Percentiles rank a stretch among this genome's conserved stretches.
phyloP scores from a whole-genome alignment of 37 sponge, comb jelly and placozoan species.

The Bolinopsis microptera region DNA sequence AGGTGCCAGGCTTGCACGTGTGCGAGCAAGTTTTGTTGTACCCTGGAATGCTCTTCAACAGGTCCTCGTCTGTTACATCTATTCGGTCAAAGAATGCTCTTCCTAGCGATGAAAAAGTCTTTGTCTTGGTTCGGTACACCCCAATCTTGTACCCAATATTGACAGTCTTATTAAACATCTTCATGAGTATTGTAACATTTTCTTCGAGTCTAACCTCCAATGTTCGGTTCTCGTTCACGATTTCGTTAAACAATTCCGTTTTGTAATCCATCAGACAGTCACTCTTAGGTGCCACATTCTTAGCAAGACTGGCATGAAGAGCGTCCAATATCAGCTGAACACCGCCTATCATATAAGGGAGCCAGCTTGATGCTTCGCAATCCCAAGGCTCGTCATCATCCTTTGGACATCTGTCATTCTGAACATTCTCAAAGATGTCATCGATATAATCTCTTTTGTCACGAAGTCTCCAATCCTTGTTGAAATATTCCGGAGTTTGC shows the following conservation, averaged over 20 bases:
- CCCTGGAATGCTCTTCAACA: background rate
- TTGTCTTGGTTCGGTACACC: background rate
- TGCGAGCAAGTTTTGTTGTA: background rate
- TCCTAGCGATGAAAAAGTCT: background rate
- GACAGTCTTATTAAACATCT: slow-evolving; percentile 8
- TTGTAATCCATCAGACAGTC: background rate
- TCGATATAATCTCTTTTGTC: background rate
- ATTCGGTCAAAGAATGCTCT: background rate
- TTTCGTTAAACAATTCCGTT: background rate
- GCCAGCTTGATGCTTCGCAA: background rate
- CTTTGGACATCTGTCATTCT: background rate
- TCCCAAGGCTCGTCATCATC: background rate
- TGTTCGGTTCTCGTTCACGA: background rate
- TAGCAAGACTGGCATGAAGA: background rate
- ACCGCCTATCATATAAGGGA: background rate
- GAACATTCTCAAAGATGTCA: background rate
- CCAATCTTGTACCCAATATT: background rate
- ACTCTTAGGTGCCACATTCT: background rate
- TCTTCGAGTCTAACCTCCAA: background rate
- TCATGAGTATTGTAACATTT: background rate
- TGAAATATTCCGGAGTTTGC: background rate
- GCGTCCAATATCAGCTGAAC: background rate
- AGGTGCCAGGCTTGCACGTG: background rate
- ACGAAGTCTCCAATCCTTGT: background rate
- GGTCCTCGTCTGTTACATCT: background rate